phyloP scores from a whole-genome alignment of 92 coral and sea anemone genomes.

The Epizoanthus rinbou region DNA sequence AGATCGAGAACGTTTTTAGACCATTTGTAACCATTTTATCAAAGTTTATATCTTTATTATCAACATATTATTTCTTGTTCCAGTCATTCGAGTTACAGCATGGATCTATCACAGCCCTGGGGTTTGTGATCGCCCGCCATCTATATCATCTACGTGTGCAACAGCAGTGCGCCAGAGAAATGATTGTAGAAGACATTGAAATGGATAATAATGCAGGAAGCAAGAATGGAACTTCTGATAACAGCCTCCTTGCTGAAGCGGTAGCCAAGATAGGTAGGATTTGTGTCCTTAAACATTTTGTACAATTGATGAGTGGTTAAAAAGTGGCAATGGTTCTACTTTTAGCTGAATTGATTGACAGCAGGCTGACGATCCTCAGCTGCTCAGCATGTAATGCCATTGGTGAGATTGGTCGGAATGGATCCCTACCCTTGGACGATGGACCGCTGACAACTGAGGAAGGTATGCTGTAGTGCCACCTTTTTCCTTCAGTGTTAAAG shows the following conservation, averaged over 20 bases:
- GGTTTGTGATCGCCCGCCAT: conserved; percentile 79
- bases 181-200: conserved; percentile 78
- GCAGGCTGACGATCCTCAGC: conserved; percentile 65
- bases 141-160: conserved; percentile 40
- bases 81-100: conserved; percentile 82
- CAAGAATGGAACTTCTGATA: not conserved
- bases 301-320: too few relatives aligned
- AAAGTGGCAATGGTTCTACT: not conserved
- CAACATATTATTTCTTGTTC: not conserved
- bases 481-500: too few relatives aligned
- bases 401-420: conserved; percentile 92
- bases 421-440: conserved; percentile 82
- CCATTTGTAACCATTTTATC: not conserved
- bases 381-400: conserved; percentile 85
- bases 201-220: conserved; percentile 42
- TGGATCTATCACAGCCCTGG: conserved; percentile 83
- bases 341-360: conserved; percentile 59
- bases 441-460: conserved; percentile 52
- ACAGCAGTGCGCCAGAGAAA: conserved; percentile 13
- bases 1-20: not conserved
- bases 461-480: conserved; percentile 41
- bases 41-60: not conserved
- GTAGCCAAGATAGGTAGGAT: conserved; percentile 52
- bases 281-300: not conserved
- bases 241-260: conserved; percentile 36